Evolutionary conservation across 1,140 invertebrate species (phyloP), one percentile per base, ranked within the genome.

Genomic region (Acarapis woodi): DNA sequence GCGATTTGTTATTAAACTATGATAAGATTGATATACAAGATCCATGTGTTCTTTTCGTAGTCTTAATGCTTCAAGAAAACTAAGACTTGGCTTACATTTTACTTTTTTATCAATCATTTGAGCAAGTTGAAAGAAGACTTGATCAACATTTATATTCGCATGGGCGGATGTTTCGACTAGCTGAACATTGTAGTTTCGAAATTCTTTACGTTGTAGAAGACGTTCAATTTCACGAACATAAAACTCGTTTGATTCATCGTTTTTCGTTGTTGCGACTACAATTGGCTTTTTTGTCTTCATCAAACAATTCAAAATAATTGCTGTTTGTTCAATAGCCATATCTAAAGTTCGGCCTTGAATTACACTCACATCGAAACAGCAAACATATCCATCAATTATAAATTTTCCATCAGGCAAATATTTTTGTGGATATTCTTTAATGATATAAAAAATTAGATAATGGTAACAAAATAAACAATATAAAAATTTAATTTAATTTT

Each of bases 81-180:
- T 70, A 8, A 8, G 14, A n/a, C n/a, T n/a, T 6, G 34, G 34
- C 14, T 77, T 61, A 37, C 85, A 66, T 51, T 73, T 70, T 33
- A 37, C 44, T 46, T 59, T 62, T 45, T 67, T 64, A 53, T 94
- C 85, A 41, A 90, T 71, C 54, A 88, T 67, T 57, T 93, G 82
- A 18, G 82, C 83, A 22, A 93, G 55, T 32, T 80, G 63, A 49
- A 93, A 66, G 56, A 94, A 94, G 6, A 85, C 78, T 42, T 77
- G 58, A 51, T 94, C 87, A 14, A 93, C 75, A 56, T 96, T 97
- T 32, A 96, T 79, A 55, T 88, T 93, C 50, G 90, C 77, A 50
- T 93, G 82, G 6, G 85, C 72, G 10, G 83, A 93, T 0, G 83
- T 87, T 62, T 94, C 87, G 24, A 96, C 70, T 30, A 94, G 59